These are phyloP conservation scores for Sitobion miscanthi DNA, from an alignment of 1,140 invertebrate genomes.

Conservation along the genomic window DNA sequence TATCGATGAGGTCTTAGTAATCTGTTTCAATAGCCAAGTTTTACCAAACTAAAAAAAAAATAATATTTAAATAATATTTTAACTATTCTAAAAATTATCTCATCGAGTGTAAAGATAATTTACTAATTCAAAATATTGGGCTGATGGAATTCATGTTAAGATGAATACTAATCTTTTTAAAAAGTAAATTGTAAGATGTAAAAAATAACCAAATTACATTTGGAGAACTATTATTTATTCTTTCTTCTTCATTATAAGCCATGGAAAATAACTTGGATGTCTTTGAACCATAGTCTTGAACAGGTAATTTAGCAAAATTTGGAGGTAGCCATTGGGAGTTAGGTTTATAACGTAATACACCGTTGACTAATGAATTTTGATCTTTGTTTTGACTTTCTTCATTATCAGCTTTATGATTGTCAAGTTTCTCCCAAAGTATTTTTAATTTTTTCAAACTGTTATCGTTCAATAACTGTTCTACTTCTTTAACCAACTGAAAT, in stretches of 20 bases:
- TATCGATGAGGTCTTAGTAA: conserved; percentile 15
- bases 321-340: conserved; percentile 30
- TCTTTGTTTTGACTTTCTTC: background rate
- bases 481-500: conserved; percentile 44
- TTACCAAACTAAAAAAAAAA: conserved; percentile 35
- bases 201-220: conserved; percentile 27
- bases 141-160: background rate
- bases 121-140: background rate
- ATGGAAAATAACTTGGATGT: conserved; percentile 33
- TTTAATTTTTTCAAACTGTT: background rate
- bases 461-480: conserved; percentile 17
- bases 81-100: background rate
- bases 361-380: background rate
- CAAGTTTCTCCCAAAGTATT: conserved; percentile 36
- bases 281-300: background rate
- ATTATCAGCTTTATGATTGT: background rate
- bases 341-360: background rate
- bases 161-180: background rate
- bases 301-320: conserved; percentile 48
- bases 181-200: background rate
- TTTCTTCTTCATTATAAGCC: conserved; percentile 46
- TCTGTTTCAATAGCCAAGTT: conserved; percentile 45
- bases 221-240: background rate
- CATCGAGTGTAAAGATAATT: background rate
- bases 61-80: background rate